Evolutionary conservation across 1,140 invertebrate species (phyloP), one percentile per base, ranked within the genome.

Genomic region (Lethrus apterus): DNA sequence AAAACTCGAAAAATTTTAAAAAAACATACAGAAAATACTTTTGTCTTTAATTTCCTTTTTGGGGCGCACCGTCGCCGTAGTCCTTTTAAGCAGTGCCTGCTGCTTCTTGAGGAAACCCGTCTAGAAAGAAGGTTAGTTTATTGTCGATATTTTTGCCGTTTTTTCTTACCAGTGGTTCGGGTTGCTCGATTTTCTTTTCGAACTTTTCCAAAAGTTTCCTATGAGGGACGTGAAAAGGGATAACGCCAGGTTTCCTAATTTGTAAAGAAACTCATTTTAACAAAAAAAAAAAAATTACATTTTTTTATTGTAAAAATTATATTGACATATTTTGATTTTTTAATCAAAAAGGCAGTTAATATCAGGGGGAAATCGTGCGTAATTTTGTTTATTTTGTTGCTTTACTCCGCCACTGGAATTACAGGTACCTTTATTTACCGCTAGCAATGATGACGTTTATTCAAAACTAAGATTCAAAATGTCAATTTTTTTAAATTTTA

Each of bases 151-250:
- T 18, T 32, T 36, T 7, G 8, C 11, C 13, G 9, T 14, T 13
- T 11, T 23, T 31, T 55, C 56, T 65, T 66, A 77, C 75, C 64
- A 77, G 57, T 13, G 74, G 74, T 52, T 78, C 76, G 0, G 69
- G 66, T 51, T 67, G 60, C 44, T 65, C 59, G 50, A 67, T 66
- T 14, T 72, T 72, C 44, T 63, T 64, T 45, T 76, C 73, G 46
- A 75, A 74, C 58, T 72, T 75, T 34, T 75, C 72, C 19, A 77
- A 53, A 13, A 77, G 55, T 50, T 73, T 74, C 32, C 69, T 75
- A 48, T 78, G 76, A 0, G 76, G 76, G 44, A 73, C 58, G 52
- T 76, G 74, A 55, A 76, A 76, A 2, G 74, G 69, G 24, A 78
- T 68, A 29, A 70, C 69, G 38, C 64, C 55, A 3, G 63, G 47